phyloP scores from a whole-genome alignment of 1,140 invertebrate genomes.

The Leucophenga varia region DNA sequence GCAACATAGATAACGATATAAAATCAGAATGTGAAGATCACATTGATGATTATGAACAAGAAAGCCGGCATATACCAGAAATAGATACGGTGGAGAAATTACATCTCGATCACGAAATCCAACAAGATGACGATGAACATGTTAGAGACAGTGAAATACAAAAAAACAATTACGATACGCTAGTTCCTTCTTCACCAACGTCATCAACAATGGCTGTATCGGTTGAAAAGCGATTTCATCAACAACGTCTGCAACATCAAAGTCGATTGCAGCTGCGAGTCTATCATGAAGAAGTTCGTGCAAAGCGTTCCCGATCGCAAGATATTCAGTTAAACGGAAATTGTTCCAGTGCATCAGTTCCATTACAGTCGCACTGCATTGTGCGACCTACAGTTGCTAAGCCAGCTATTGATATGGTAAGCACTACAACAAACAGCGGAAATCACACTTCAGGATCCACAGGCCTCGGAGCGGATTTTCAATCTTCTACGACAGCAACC shows the following conservation, averaged over 20 bases:
- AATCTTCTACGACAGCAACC: conserved; percentile 17
- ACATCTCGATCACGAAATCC: conserved; percentile 10
- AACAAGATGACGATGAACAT: conserved; percentile 23
- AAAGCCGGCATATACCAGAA: conserved; percentile 21
- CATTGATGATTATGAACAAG: conserved; percentile 35
- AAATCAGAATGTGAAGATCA: conserved; percentile 50
- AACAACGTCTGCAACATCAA: conserved; percentile 24
- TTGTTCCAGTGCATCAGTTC: conserved; percentile 6
- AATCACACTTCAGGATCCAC: conserved; percentile 1
- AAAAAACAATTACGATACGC: conserved; percentile 7
- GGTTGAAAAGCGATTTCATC: conserved; percentile 32
- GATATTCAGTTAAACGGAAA: conserved; percentile 25
- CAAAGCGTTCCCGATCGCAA: conserved; percentile 33
- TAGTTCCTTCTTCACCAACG: too few relatives aligned
- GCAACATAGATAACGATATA: conserved; percentile 42
- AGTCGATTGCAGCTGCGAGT: conserved; percentile 35
- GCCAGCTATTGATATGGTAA: conserved; percentile 41
- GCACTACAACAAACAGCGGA: conserved; percentile 39
- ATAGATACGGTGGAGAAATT: conserved; percentile 5
- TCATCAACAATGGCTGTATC: conserved; percentile 13
- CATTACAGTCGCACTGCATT: conserved; percentile 15
- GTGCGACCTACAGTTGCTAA: conserved; percentile 48
- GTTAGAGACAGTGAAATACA: conserved; percentile 31
- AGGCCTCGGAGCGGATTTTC: conserved; percentile 22
- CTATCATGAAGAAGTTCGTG: conserved; percentile 39